Percentiles rank a stretch among this genome's conserved stretches.
Evolutionary conservation across 1,140 invertebrate genomes (phyloP).

Genomic region (Drosophila orena): DNA sequence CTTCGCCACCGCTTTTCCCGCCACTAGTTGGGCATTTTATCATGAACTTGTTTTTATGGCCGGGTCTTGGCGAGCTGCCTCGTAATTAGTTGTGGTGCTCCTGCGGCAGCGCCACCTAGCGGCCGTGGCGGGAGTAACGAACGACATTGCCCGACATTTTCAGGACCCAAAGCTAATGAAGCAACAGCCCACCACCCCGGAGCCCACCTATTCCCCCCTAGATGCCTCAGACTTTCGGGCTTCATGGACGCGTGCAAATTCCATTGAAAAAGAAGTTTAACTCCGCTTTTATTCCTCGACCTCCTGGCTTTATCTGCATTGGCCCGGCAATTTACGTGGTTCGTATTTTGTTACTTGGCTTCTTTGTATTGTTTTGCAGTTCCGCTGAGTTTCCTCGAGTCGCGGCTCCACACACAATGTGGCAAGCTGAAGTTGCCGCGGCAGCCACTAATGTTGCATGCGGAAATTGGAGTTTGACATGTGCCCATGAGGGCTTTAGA

Average conservation of each 20-base stretch:
- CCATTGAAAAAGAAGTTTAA: conserved; percentile 66
- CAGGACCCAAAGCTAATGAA: conserved; percentile 65
- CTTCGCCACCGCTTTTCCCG: no score
- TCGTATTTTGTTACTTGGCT: conserved; percentile 37
- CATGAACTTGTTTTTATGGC: conserved; percentile 49
- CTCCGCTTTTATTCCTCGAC: conserved; percentile 22
- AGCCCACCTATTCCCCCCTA: conserved; percentile 21
- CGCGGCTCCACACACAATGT: conserved; percentile 28
- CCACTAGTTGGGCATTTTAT: conserved; percentile 42
- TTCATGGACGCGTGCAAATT: conserved; percentile 77
- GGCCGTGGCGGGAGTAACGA: conserved; percentile 71
- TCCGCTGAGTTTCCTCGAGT: conserved; percentile 10
- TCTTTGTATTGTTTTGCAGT: conserved; percentile 44
- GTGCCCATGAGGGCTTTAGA: conserved; percentile 18
- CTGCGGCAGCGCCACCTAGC: conserved; percentile 62
- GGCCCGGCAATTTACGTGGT: conserved; percentile 61
- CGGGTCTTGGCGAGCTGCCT: conserved; percentile 31
- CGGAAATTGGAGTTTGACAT: conserved; percentile 61
- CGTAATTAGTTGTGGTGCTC: conserved; percentile 71
- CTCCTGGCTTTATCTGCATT: conserved; percentile 64
- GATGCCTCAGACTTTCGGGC: conserved; percentile 14
- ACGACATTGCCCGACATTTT: conserved; percentile 80
- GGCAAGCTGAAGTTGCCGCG: conserved; percentile 21
- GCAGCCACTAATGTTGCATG: conserved; percentile 49
- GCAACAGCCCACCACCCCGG: conserved; percentile 32